phyloP scores from a whole-genome alignment of 2,797 vertebrate species.

The Hirundo rustica region DNA sequence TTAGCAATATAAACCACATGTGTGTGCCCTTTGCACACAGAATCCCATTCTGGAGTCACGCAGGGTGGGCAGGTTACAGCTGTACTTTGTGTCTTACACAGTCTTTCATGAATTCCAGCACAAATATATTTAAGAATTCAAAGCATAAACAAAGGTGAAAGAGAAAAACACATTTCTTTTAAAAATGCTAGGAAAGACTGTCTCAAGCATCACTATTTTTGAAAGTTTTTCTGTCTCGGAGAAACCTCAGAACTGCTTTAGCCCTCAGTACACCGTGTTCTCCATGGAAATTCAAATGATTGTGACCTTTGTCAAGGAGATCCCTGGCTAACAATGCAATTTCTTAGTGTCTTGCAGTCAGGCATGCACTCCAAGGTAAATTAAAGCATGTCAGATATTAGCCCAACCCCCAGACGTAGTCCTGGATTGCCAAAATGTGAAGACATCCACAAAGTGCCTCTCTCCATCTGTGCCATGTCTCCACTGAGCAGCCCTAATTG shows the following conservation, averaged over 20 bases:
- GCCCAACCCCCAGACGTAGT: not conserved
- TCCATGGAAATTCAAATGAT: not conserved
- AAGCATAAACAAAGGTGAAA: not conserved
- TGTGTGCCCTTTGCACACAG: accelerated
- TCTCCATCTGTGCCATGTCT: not conserved
- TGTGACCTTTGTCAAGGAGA: conserved; percentile 55
- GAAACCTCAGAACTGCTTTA: conserved; percentile 11
- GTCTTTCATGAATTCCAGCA: not conserved
- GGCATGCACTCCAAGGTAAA: not conserved
- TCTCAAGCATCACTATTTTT: not conserved
- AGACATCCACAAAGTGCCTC: not conserved
- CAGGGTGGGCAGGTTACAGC: not conserved
- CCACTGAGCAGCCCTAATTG: not conserved
- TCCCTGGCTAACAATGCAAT: not conserved
- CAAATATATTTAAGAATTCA: not conserved
- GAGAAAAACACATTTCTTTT: not conserved
- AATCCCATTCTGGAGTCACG: not conserved
- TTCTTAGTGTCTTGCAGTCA: not conserved
- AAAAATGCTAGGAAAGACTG: not conserved
- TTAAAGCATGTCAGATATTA: not conserved
- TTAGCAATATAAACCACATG: not conserved
- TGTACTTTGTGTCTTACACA: not conserved
- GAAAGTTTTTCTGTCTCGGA: not conserved
- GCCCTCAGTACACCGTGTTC: conserved; percentile 8
- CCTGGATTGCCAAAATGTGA: not conserved